Conservation (phyloP, 2,113 vertebrate genomes). For the Hippocampus guttulatus region DNA sequence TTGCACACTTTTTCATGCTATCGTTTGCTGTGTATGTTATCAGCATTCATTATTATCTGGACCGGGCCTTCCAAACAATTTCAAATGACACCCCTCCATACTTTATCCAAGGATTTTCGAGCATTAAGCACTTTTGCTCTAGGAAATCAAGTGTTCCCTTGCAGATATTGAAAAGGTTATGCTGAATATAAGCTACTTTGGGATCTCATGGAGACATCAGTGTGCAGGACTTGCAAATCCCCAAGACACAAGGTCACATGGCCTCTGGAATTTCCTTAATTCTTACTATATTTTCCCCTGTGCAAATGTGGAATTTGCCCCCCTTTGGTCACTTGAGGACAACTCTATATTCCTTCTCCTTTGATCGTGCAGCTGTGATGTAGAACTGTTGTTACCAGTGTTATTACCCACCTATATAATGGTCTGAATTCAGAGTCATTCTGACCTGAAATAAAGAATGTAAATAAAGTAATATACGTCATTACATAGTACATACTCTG, state of each 20-base stretch:
- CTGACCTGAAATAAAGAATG: conserved; percentile 1
- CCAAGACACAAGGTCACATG: conserved; percentile 54
- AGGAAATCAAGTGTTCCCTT: not conserved
- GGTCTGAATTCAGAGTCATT: conserved; percentile 5
- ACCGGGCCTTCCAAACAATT: not conserved
- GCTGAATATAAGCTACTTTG: conserved; percentile 35
- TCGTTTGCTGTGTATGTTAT: not conserved
- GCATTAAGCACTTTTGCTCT: not conserved
- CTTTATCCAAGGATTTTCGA: not conserved
- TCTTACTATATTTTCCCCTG: conserved; percentile 10
- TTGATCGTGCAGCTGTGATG: conserved; percentile 2
- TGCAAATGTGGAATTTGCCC: conserved; percentile 11
- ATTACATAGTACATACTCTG: conserved; percentile 4
- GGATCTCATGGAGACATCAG: conserved; percentile 28
- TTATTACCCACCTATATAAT: conserved; percentile 6
- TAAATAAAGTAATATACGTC: not conserved
- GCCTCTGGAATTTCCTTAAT: conserved; percentile 36
- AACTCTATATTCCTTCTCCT: not conserved
- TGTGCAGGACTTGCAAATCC: conserved; percentile 34
- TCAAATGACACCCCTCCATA: not conserved
- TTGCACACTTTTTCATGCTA: not conserved
- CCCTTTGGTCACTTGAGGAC: not conserved
- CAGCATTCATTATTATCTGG: not conserved
- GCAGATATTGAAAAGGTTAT: conserved; percentile 18
- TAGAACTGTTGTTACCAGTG: not conserved